Evolutionary conservation across 2,797 vertebrate species (phyloP).

Genomic region (Alfaro cultratus): DNA sequence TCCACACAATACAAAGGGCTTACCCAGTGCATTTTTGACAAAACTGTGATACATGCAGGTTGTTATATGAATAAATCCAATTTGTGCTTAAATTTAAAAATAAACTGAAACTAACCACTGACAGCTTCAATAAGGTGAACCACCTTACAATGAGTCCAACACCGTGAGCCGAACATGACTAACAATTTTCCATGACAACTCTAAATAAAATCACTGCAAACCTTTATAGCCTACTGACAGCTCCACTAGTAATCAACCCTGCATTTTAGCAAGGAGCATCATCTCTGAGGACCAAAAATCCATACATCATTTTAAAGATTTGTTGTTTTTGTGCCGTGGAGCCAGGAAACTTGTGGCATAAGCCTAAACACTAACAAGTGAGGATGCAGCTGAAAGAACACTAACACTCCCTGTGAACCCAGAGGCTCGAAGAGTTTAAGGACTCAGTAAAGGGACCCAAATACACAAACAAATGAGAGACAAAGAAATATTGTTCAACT

Average conservation of each 20-base stretch:
- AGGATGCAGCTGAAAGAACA: slow-evolving; percentile 25
- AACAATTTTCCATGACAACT: slow-evolving; percentile 31
- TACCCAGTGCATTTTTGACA: neutral
- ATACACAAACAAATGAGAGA: slow-evolving; percentile 3
- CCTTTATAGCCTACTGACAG: slow-evolving; percentile 16
- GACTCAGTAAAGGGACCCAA: slow-evolving; percentile 25
- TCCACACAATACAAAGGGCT: neutral
- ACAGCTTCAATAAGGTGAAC: neutral
- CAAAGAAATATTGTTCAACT: slow-evolving; percentile 26
- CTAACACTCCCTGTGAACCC: slow-evolving; percentile 16
- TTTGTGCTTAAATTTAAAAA: neutral
- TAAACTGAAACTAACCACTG: neutral
- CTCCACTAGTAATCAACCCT: slow-evolving; percentile 27
- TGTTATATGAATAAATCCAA: neutral
- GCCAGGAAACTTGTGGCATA: slow-evolving; percentile 10
- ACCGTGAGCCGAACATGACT: neutral
- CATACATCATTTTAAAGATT: slow-evolving; percentile 37
- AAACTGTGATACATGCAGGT: neutral
- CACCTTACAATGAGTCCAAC: neutral
- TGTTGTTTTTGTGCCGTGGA: slow-evolving; percentile 32
- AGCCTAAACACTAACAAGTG: slow-evolving; percentile 32
- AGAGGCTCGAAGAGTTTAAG: slow-evolving; percentile 28
- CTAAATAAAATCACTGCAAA: slow-evolving; percentile 25
- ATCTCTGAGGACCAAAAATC: slow-evolving; percentile 14
- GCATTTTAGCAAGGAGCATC: slow-evolving; percentile 21